phyloP scores from a whole-genome alignment of 2,888 invertebrate species.

The Ichneumoninae sp. region DNA sequence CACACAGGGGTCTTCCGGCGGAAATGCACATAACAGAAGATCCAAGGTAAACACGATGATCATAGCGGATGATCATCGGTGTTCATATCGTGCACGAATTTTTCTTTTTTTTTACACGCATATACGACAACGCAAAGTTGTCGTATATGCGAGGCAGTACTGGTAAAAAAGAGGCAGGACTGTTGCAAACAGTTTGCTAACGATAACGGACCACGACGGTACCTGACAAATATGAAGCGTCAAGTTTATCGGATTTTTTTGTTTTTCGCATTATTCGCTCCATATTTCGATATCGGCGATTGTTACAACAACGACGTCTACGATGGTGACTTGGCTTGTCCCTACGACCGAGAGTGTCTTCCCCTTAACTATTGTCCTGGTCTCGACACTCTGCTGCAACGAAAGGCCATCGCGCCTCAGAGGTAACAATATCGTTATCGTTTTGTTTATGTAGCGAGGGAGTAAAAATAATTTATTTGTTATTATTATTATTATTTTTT shows the following conservation, averaged over 20 bases:
- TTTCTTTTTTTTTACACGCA: slow-evolving; percentile 26
- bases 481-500: neutral
- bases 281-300: slow-evolving; percentile 31
- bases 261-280: slow-evolving; percentile 13
- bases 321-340: slow-evolving; percentile 71
- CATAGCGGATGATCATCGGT: slow-evolving; percentile 61
- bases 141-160: no score
- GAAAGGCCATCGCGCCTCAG: slow-evolving; percentile 74
- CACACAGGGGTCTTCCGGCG: slow-evolving; percentile 74
- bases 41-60: slow-evolving; percentile 74
- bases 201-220: slow-evolving; percentile 41
- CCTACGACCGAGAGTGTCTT: slow-evolving; percentile 71
- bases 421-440: slow-evolving; percentile 70
- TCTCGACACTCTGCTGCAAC: slow-evolving; percentile 73
- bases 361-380: slow-evolving; percentile 74
- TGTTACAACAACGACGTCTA: slow-evolving; percentile 63
- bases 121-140: neutral
- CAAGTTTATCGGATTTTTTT: slow-evolving; percentile 25
- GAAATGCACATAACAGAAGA: slow-evolving; percentile 76
- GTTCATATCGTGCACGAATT: slow-evolving; percentile 62
- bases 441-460: neutral
- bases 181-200: slow-evolving; percentile 49
- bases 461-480: neutral
- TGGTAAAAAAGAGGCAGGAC: neutral
- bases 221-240: slow-evolving; percentile 43